phyloP scores from a whole-genome alignment of 2,113 vertebrate species.

The Platycercus adscitus region DNA sequence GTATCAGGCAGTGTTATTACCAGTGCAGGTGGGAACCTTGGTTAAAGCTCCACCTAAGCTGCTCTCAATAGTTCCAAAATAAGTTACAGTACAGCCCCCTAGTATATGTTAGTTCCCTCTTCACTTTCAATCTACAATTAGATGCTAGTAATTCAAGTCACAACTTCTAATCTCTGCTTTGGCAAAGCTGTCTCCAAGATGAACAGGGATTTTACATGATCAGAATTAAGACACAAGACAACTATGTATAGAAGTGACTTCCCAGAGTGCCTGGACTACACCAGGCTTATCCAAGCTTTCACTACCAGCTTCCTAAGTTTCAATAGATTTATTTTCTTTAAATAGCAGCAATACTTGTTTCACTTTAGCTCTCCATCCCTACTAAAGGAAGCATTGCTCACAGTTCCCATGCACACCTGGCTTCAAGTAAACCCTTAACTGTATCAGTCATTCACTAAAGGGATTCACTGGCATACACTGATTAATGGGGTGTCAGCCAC shows the following conservation, averaged over 20 bases:
- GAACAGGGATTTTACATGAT: background rate
- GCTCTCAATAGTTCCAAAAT: background rate
- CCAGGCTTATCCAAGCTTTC: background rate
- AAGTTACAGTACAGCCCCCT: background rate
- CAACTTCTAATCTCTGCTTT: background rate
- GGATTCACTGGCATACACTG: background rate
- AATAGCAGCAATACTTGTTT: background rate
- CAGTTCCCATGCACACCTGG: background rate
- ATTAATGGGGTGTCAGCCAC: background rate
- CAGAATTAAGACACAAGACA: background rate
- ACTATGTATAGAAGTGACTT: background rate
- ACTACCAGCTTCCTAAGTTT: background rate
- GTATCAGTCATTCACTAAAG: background rate
- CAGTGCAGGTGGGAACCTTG: background rate
- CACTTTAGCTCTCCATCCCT: background rate
- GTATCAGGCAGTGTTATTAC: background rate
- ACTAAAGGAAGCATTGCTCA: background rate
- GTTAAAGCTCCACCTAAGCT: background rate
- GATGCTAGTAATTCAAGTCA: background rate
- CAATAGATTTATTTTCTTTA: background rate
- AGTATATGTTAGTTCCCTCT: background rate
- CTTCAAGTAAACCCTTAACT: background rate
- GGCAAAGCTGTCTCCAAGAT: background rate
- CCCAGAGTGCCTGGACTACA: background rate
- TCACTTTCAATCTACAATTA: background rate